Percentiles rank a stretch among this genome's conserved stretches.
Evolutionary conservation across 1,140 invertebrate genomes (phyloP).

Genomic region (Psix sp.): DNA sequence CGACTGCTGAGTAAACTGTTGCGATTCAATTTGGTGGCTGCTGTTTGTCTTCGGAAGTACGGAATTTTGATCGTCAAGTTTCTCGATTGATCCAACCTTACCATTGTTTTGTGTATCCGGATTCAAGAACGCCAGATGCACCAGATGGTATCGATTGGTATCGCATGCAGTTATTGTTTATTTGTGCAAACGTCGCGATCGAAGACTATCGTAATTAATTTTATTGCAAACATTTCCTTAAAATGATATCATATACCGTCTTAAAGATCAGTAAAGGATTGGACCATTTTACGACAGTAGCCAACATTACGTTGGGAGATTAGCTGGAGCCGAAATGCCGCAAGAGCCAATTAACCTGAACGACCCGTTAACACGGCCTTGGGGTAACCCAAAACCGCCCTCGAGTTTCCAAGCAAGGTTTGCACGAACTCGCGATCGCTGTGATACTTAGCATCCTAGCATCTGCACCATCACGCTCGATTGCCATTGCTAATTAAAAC

Average conservation of each 20-base stretch:
- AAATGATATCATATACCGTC: no score
- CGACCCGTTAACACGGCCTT: conserved; percentile 45
- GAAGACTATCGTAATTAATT: no score
- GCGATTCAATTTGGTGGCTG: conserved; percentile 33
- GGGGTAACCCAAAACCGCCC: conserved; percentile 14
- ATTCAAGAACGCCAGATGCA: conserved; percentile 40
- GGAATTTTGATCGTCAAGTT: conserved; percentile 70
- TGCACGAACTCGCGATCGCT: conserved; percentile 45
- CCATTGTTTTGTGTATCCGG: conserved; percentile 45
- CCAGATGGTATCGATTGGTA: neutral
- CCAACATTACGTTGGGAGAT: conserved; percentile 60
- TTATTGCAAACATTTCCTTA: no score
- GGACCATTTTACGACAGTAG: no score
- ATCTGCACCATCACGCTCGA: conserved; percentile 74
- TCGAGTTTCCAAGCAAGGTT: conserved; percentile 20
- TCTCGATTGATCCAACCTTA: conserved; percentile 69
- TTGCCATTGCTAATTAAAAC: conserved; percentile 76
- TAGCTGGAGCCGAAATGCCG: conserved; percentile 68
- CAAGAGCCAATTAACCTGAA: conserved; percentile 75
- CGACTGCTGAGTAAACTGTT: conserved; percentile 61
- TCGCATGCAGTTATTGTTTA: neutral
- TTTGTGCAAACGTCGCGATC: neutral
- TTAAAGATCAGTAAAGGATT: no score
- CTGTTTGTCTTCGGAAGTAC: conserved; percentile 64
- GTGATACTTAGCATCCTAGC: conserved; percentile 67